These are phyloP conservation scores for Lepus americanus DNA, from an alignment of 2,113 vertebrate species.

Conservation along the genomic window DNA sequence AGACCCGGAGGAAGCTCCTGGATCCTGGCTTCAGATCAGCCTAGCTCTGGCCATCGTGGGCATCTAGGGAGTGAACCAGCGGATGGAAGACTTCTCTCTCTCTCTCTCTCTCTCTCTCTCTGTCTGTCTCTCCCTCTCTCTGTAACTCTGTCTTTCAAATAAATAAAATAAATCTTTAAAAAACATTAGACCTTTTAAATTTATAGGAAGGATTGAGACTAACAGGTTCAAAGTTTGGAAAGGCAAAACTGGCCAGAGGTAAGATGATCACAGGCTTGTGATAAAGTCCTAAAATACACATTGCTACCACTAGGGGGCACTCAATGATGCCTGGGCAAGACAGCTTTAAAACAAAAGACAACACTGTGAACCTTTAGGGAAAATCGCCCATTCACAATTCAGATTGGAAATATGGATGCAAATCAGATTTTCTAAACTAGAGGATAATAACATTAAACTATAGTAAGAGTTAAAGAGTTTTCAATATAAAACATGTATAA, in stretches of 20 bases:
- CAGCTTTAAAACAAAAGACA: conserved; percentile 34
- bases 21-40: too few species aligned
- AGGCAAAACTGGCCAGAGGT: not conserved
- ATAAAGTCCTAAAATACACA: conserved; percentile 38
- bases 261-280: not conserved
- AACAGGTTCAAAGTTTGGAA: conserved; percentile 46
- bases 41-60: too few species aligned
- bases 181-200: conserved; percentile 29
- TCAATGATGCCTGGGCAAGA: conserved; percentile 8
- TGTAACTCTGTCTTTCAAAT: too few species aligned
- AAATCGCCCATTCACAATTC: not conserved
- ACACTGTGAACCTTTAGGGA: not conserved
- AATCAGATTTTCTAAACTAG: conserved; percentile 45
- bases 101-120: too few species aligned
- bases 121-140: too few species aligned
- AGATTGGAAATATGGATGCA: conserved; percentile 6
- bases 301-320: conserved; percentile 46
- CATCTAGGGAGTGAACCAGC: too few species aligned
- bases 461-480: conserved; percentile 22
- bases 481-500: conserved; percentile 10
- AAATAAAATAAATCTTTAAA: not conserved
- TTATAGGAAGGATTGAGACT: conserved; percentile 17
- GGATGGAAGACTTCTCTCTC: too few species aligned
- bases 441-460: conserved; percentile 16
- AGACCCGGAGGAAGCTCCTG: too few species aligned